Conservation (phyloP, 1,140 invertebrate genomes). For the Drosophila serrata region DNA sequence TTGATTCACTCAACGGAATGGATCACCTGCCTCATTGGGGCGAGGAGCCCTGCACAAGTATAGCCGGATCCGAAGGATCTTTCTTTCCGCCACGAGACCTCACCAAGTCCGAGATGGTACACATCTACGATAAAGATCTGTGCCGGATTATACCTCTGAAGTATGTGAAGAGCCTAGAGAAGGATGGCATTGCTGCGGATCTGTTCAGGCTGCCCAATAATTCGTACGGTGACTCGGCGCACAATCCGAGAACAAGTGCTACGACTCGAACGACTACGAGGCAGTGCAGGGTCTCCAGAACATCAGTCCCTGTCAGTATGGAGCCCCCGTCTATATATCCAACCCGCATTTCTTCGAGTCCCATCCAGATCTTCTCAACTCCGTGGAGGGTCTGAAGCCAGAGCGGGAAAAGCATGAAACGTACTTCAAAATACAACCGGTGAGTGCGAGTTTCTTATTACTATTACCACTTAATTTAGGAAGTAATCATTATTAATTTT, state of each 20-base stretch:
- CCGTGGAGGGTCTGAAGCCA: constrained; percentile 91
- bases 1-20: constrained; percentile 91
- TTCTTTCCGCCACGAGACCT: constrained; percentile 92
- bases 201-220: constrained; percentile 90
- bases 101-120: constrained; percentile 90
- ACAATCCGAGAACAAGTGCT: constrained; percentile 92
- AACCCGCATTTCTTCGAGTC: constrained; percentile 96
- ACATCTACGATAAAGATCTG: constrained; percentile 94
- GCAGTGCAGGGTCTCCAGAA: constrained; percentile 92
- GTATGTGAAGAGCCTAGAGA: constrained; percentile 88
- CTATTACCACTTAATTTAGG: neutral
- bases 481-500: constrained; percentile 1
- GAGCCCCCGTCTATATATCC: constrained; percentile 94
- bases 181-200: constrained; percentile 90
- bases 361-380: constrained; percentile 89
- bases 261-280: constrained; percentile 90
- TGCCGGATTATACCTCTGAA: constrained; percentile 92
- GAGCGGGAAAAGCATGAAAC: constrained; percentile 90
- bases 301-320: constrained; percentile 94
- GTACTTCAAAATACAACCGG: constrained; percentile 95
- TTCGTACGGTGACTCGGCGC: constrained; percentile 89
- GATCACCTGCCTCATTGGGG: constrained; percentile 92
- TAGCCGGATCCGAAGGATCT: constrained; percentile 94
- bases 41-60: constrained; percentile 91
- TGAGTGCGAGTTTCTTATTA: constrained; percentile 86